Evolutionary conservation across 1,140 invertebrate genomes (phyloP).

Genomic region (Caerostris darwini): DNA sequence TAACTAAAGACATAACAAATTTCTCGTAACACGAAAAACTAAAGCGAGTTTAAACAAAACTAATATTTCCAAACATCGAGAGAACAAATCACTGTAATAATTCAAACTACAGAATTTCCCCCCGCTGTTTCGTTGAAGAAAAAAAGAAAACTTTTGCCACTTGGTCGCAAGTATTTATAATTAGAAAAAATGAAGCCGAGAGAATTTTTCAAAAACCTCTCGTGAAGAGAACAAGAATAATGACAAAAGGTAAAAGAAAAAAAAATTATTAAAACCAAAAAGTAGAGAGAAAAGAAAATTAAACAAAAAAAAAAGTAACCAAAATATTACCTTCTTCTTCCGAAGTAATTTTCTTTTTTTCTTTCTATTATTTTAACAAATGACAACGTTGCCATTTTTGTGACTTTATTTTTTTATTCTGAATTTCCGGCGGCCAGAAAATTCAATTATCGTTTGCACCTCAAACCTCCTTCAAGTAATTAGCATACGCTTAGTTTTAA

Average conservation of each 20-base stretch:
- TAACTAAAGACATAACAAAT: neutral
- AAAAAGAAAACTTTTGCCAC: conserved; percentile 9
- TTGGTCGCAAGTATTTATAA: conserved; percentile 10
- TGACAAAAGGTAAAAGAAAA: neutral
- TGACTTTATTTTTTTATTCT: conserved; percentile 29
- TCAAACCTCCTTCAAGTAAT: conserved; percentile 67
- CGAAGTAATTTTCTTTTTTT: conserved; percentile 50
- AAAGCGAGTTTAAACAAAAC: neutral
- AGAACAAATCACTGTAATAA: conserved; percentile 19
- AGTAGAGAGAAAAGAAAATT: neutral
- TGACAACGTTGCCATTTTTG: conserved; percentile 45
- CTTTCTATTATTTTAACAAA: conserved; percentile 71
- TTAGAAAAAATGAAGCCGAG: conserved; percentile 7
- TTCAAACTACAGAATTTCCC: too few relatives aligned
- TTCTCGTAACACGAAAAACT: neutral
- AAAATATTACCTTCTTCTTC: neutral
- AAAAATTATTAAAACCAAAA: neutral
- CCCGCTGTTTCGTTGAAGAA: too few relatives aligned
- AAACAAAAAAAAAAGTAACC: neutral
- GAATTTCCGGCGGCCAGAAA: conserved; percentile 30
- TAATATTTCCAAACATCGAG: neutral
- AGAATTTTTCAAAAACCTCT: neutral
- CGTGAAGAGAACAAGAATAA: conserved; percentile 36
- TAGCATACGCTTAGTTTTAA: conserved; percentile 60
- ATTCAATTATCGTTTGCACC: conserved; percentile 73